Conservation (phyloP, 2,888 invertebrate species). For the Drosophila peninsularis region DNA sequence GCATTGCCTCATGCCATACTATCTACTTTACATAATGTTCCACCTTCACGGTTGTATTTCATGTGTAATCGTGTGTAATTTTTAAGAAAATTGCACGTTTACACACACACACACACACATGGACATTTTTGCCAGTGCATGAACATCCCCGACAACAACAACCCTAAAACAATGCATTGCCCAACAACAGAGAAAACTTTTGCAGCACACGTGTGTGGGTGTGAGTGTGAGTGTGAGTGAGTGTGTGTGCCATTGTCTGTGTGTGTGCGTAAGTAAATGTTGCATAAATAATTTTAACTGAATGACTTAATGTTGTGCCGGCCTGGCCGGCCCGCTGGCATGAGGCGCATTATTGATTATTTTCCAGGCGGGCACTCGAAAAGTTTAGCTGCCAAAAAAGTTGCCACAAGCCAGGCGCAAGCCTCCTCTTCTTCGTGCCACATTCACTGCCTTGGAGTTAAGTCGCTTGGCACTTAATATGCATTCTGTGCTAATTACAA, state of each 20-base stretch:
- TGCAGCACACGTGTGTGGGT: constrained; percentile 27
- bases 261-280: constrained; percentile 76
- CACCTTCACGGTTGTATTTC: constrained; percentile 60
- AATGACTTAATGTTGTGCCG: constrained; percentile 78
- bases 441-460: constrained; percentile 36
- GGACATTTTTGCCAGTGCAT: constrained; percentile 10
- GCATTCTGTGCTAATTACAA: constrained; percentile 80
- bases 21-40: constrained; percentile 45
- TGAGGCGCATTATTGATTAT: constrained; percentile 69
- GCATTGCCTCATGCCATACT: neutral
- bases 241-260: constrained; percentile 25
- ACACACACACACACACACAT: constrained; percentile 29
- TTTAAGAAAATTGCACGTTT: constrained; percentile 81
- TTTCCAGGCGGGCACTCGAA: constrained; percentile 44
- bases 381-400: constrained; percentile 70
- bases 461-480: constrained; percentile 50
- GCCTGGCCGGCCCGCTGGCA: constrained; percentile 25
- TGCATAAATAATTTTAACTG: constrained; percentile 80
- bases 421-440: neutral
- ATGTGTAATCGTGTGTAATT: constrained; percentile 83
- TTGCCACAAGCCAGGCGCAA: constrained; percentile 11
- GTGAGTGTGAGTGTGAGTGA: constrained; percentile 12
- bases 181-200: constrained; percentile 58
- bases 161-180: constrained; percentile 72
- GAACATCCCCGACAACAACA: constrained; percentile 58